phyloP scores from a whole-genome alignment of 1,140 invertebrate genomes.

The Cylas formicarius region DNA sequence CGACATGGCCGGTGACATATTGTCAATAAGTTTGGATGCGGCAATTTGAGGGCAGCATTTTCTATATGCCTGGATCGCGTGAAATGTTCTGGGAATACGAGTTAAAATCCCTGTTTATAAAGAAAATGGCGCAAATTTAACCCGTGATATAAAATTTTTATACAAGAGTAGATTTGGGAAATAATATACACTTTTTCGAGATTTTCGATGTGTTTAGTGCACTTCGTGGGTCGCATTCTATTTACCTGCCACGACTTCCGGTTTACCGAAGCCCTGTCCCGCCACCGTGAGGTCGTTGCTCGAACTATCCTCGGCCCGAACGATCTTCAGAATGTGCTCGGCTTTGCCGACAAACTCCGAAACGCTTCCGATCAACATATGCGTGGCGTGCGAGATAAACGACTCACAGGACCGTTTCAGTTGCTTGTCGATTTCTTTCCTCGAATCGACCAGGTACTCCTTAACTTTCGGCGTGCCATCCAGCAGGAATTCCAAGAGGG shows the following conservation, averaged over 20 bases:
- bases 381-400: conserved; percentile 77
- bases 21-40: no score
- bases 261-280: conserved; percentile 45
- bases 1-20: no score
- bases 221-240: no score
- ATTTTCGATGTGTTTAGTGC: no score
- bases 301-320: conserved; percentile 16
- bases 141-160: no score
- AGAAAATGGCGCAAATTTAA: no score
- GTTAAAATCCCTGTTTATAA: no score
- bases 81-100: no score
- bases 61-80: no score
- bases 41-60: no score
- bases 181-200: no score
- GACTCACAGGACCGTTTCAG: conserved; percentile 86
- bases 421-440: conserved; percentile 89
- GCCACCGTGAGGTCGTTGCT: conserved; percentile 34
- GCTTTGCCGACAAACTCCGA: conserved; percentile 24
- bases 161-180: no score
- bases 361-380: conserved; percentile 56
- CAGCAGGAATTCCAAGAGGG: conserved; percentile 83
- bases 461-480: conserved; percentile 87
- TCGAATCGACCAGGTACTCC: conserved; percentile 86
- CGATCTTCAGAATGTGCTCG: conserved; percentile 27
- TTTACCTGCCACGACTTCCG: conserved; percentile 48